These are phyloP conservation scores for Phymastichus coffea DNA, from an alignment of 1,140 invertebrate species.

Conservation along the genomic window DNA sequence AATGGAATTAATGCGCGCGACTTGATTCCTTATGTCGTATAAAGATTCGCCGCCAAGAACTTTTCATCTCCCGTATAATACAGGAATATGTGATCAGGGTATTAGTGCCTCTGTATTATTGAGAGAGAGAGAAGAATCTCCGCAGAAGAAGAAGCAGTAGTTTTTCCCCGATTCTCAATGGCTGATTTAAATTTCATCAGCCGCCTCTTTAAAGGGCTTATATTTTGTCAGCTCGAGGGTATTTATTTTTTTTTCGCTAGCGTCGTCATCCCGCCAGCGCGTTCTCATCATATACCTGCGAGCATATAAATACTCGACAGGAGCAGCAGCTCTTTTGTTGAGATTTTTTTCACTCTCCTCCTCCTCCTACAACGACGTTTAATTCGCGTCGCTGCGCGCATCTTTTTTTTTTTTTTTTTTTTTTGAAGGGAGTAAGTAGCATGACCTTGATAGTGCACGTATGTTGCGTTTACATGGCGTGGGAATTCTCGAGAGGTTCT, in stretches of 20 bases:
- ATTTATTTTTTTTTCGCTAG: slow-evolving; percentile 47
- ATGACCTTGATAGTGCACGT: neutral
- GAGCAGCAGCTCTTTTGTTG: neutral
- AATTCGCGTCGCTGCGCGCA: slow-evolving; percentile 24
- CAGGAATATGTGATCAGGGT: slow-evolving; percentile 59
- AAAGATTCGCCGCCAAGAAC: too few relatives aligned
- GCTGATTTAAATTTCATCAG: slow-evolving; percentile 58
- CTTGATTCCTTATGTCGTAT: slow-evolving; percentile 12
- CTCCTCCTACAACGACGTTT: too few relatives aligned
- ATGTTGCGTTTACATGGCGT: neutral
- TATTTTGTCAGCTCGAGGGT: slow-evolving; percentile 53
- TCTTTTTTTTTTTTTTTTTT: neutral
- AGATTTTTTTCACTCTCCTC: slow-evolving; percentile 3
- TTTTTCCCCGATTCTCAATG: slow-evolving; percentile 54
- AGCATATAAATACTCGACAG: neutral
- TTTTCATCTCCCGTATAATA: slow-evolving; percentile 52
- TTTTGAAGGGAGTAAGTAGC: neutral
- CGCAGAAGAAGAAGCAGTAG: slow-evolving; percentile 16
- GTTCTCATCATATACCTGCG: slow-evolving; percentile 8
- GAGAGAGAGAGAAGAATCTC: slow-evolving; percentile 46
- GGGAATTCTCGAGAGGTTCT: slow-evolving; percentile 4
- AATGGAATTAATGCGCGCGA: slow-evolving; percentile 50
- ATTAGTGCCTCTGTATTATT: slow-evolving; percentile 55
- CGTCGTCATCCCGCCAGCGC: too few relatives aligned
- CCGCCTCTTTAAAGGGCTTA: slow-evolving; percentile 53